Evolutionary conservation across 2,113 vertebrate species (phyloP).

Genomic region (Oceanodroma tethys): DNA sequence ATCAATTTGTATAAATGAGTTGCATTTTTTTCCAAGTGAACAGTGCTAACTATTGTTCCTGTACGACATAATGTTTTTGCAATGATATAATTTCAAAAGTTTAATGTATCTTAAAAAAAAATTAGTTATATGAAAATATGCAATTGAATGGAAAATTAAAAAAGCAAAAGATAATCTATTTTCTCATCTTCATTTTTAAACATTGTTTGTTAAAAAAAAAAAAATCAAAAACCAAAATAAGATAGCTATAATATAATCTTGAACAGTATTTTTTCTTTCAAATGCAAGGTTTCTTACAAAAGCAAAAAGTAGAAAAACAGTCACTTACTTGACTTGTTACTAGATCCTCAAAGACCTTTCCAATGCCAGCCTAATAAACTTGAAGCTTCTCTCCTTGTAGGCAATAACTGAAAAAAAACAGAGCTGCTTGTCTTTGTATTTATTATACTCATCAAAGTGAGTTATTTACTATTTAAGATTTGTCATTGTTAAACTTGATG

Average conservation of each 20-base stretch:
- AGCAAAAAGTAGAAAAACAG: not conserved
- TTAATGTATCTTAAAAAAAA: not conserved
- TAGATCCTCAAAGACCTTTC: not conserved
- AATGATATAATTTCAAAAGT: not conserved
- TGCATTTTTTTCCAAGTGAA: not conserved
- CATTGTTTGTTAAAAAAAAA: not conserved
- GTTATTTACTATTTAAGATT: not conserved
- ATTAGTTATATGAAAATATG: not conserved
- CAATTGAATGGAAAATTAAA: not conserved
- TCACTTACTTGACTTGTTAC: not conserved
- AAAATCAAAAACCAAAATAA: not conserved
- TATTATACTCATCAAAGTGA: not conserved
- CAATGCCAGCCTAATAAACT: not conserved
- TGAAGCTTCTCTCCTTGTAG: not conserved
- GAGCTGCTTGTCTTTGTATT: not conserved
- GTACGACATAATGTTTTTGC: not conserved
- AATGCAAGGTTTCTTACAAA: not conserved
- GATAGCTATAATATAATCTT: not conserved
- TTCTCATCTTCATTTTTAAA: not conserved
- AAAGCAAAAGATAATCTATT: not conserved
- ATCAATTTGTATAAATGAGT: not conserved
- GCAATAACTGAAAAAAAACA: not conserved
- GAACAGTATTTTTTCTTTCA: not conserved
- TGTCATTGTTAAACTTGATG: not conserved
- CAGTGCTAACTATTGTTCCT: not conserved